These are phyloP conservation scores for Dicyrtomina minuta DNA, from an alignment of 2,888 invertebrate species.

Conservation along the genomic window DNA sequence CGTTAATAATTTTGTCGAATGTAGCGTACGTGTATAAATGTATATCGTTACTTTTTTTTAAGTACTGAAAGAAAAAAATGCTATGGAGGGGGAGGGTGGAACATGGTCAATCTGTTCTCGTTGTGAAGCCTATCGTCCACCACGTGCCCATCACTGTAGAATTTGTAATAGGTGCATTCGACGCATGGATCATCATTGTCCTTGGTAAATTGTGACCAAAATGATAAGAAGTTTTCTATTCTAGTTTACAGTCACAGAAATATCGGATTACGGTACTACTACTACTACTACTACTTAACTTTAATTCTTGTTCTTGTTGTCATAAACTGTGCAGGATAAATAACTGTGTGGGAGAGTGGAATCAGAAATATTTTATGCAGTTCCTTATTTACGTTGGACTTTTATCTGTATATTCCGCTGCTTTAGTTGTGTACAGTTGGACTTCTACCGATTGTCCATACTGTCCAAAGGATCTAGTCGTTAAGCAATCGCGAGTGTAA, in stretches of 20 bases:
- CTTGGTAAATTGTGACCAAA: conserved; percentile 62
- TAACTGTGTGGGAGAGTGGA: conserved; percentile 87
- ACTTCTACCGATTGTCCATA: conserved; percentile 67
- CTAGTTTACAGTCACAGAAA: too few species aligned
- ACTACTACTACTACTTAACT: too few species aligned
- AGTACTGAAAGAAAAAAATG: conserved; percentile 22
- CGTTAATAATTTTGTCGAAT: too few species aligned
- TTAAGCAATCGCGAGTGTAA: conserved; percentile 75
- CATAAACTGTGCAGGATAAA: conserved; percentile 73
- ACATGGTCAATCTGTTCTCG: conserved; percentile 75
- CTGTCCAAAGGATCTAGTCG: conserved; percentile 66
- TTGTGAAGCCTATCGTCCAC: conserved; percentile 79
- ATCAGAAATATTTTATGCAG: conserved; percentile 89
- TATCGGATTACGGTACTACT: too few species aligned
- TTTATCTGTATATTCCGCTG: conserved; percentile 67
- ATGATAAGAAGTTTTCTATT: background rate
- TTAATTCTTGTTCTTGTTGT: background rate
- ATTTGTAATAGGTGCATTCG: conserved; percentile 80
- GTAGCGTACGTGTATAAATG: too few species aligned
- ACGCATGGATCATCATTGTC: conserved; percentile 84
- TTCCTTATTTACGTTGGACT: conserved; percentile 78
- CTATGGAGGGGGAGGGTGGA: conserved; percentile 19
- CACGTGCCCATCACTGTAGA: conserved; percentile 83
- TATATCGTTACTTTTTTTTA: background rate
- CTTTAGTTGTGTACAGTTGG: conserved; percentile 73